A percentile compares a stretch with the other conserved stretches of the same genome.
These are phyloP conservation scores for Apistogramma diplotaenia DNA, from an alignment of 2,113 vertebrate species.

Conservation along the genomic window DNA sequence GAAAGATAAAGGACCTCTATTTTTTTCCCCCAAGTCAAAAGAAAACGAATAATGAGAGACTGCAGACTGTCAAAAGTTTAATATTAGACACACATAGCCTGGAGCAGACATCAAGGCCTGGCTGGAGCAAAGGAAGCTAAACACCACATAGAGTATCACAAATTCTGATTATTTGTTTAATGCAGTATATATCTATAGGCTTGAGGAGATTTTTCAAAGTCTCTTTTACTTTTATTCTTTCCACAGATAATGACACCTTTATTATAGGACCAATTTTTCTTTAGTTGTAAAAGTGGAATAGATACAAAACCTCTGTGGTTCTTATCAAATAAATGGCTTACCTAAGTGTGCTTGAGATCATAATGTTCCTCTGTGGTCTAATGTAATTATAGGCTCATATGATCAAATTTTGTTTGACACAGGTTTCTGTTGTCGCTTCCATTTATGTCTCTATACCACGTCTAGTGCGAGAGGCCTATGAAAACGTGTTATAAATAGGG, in stretches of 20 bases:
- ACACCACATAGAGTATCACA: neutral
- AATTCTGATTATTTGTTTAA: neutral
- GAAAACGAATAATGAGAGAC: neutral
- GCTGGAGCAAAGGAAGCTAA: neutral
- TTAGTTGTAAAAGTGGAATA: constrained; percentile 1
- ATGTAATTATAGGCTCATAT: neutral
- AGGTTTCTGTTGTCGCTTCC: neutral
- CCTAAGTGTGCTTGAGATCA: neutral
- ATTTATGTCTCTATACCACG: neutral
- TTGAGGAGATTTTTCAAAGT: neutral
- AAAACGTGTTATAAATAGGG: neutral
- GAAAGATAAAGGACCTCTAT: neutral
- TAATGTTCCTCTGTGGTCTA: neutral
- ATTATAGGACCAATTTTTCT: constrained; percentile 4
- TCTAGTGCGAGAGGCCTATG: neutral
- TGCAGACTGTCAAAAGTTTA: neutral
- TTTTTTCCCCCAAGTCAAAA: neutral
- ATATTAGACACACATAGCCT: neutral
- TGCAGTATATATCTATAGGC: neutral
- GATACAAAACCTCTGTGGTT: neutral
- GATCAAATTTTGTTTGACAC: neutral
- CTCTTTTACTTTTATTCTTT: neutral
- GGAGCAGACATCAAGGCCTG: neutral
- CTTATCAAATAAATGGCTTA: neutral
- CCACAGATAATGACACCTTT: neutral